phyloP scores from a whole-genome alignment of 2,797 vertebrate species.

The Benthosema pterotum region DNA sequence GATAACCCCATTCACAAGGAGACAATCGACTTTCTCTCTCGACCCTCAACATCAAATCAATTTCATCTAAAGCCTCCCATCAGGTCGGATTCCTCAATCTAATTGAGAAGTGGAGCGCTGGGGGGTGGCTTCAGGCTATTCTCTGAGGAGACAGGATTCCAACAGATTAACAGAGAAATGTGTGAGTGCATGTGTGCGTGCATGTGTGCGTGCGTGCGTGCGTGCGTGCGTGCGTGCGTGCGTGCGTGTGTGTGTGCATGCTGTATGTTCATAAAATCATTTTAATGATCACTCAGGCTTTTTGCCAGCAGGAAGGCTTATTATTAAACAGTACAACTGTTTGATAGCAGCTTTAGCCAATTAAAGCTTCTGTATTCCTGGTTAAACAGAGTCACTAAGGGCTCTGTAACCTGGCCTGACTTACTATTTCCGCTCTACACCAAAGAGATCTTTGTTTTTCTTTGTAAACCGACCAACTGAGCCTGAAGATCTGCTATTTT shows the following conservation, averaged over 20 bases:
- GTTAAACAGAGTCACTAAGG: no score
- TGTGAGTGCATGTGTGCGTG: conserved; percentile 17
- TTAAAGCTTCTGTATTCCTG: no score
- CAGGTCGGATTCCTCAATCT: conserved; percentile 40
- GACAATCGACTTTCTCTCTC: conserved; percentile 34
- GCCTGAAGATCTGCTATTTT: not conserved
- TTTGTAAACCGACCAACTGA: no score
- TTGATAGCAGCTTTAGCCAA: not conserved
- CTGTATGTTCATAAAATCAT: not conserved
- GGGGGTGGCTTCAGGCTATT: conserved; percentile 19
- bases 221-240: not conserved
- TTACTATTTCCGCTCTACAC: no score
- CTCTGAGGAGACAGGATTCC: conserved; percentile 26
- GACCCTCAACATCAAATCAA: conserved; percentile 51
- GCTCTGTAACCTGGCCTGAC: no score
- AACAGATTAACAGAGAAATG: conserved; percentile 21
- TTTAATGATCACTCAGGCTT: no score
- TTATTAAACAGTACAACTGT: conserved; percentile 6
- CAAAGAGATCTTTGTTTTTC: no score
- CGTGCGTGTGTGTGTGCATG: conserved; percentile 1
- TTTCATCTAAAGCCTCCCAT: conserved; percentile 55
- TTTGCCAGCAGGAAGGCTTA: not conserved
- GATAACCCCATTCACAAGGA: conserved; percentile 53
- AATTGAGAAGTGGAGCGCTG: conserved; percentile 43
- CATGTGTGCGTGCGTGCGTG: conserved; percentile 14